A percentile compares a stretch with the other conserved stretches of the same genome.
Evolutionary conservation across 2,797 vertebrate species (phyloP).

Genomic region (Gila robusta): DNA sequence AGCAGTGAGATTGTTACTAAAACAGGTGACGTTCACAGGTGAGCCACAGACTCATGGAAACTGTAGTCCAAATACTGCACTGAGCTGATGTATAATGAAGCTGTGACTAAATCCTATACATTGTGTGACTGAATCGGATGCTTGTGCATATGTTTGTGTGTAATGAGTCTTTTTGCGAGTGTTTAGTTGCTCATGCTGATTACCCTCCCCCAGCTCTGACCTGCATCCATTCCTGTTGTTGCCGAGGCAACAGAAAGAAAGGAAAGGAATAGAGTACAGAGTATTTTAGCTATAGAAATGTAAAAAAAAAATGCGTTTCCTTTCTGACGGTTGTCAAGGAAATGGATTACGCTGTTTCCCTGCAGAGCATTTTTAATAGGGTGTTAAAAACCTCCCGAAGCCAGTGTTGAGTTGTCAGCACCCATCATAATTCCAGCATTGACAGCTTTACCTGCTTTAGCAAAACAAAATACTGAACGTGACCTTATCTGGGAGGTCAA

Average conservation of each 20-base stretch:
- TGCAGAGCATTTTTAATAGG: conserved; percentile 11
- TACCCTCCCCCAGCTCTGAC: conserved; percentile 81
- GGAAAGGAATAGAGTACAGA: conserved; percentile 47
- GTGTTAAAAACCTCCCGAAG: conserved; percentile 24
- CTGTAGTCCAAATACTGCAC: background rate
- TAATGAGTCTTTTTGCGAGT: conserved; percentile 52
- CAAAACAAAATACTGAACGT: conserved; percentile 7
- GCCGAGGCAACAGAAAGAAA: conserved; percentile 85
- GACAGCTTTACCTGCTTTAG: conserved; percentile 6
- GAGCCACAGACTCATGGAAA: conserved; percentile 29
- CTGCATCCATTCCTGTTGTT: conserved; percentile 89
- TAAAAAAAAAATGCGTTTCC: background rate
- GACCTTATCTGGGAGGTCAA: background rate
- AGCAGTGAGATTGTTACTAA: conserved; percentile 5
- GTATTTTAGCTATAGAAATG: conserved; percentile 35
- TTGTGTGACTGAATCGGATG: conserved; percentile 12
- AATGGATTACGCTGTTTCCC: conserved; percentile 10
- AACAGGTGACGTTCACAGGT: conserved; percentile 7
- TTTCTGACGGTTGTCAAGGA: conserved; percentile 42
- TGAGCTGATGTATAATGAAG: background rate
- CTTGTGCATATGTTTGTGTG: conserved; percentile 32
- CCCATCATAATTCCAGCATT: background rate
- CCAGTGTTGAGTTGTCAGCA: conserved; percentile 12
- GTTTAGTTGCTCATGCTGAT: conserved; percentile 52
- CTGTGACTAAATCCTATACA: background rate